Base-by-base conservation (phyloP, 2,888 invertebrate species). In the Meandrusa payeni region DNA sequence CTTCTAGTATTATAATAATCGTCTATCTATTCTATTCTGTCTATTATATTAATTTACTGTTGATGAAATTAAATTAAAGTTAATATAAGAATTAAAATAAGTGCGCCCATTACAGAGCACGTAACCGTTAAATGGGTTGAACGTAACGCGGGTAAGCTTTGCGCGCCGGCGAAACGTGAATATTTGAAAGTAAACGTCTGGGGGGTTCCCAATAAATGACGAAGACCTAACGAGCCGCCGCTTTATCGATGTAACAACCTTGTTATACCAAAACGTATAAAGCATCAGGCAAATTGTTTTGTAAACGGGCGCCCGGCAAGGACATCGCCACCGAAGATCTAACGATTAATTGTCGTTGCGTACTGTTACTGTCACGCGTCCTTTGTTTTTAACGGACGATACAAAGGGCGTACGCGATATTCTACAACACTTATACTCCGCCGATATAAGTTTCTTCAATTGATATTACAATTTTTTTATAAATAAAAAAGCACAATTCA, bases 231-330 rank as follows among this genome's bases (percentile, higher is more conserved):
- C 55, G 55, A 52, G 46, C 50, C 51, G 42, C 28, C 47, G 52
- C 24, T 37, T 56, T 53, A 56, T 51, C 44, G 49, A 49, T 48
- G 43, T 47, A 48, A 50, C 47, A 53, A 50, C 54, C 58, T 58
- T 54, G 57, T 47, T 47, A 33, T 46, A 50, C 50, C 53, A 48
- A 54, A 54, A 49, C 44, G 50, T 49, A 50, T 39, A 32, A 37
- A 38, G 32, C 38, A 52, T 46, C 55, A 47, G 47, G 38, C 40
- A 53, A 51, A 52, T 54, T 51, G 52, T 48, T 52, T 50, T 46
- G 39, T 51, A 56, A 51, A 55, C 47, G 48, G 2, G 48, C 54
- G 48, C 46, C 15, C 44, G 48, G 33, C 57, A 53, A 56, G 53
- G 56, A 55, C 56, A 49, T 44, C 10, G 27, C 39, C 38, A 23